These are phyloP conservation scores for Eristalinus sepulchralis DNA, from an alignment of 2,888 invertebrate species.

Conservation along the genomic window DNA sequence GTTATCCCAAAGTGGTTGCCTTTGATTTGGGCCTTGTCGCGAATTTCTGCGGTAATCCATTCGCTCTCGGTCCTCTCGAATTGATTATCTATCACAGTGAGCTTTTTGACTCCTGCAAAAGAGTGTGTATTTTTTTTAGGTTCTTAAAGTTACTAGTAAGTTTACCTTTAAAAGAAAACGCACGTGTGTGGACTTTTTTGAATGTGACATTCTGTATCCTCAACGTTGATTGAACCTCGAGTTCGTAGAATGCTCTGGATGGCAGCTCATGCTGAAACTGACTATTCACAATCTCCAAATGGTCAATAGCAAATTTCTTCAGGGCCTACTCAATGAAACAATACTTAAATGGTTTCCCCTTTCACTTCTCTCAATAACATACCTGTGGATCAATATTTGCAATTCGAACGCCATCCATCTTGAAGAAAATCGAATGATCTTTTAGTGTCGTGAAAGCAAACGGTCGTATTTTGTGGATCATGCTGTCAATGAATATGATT, in stretches of 20 bases:
- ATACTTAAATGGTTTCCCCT: neutral
- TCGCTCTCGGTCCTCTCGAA: conserved; percentile 78
- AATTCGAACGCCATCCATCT: conserved; percentile 84
- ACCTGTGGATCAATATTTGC: conserved; percentile 83
- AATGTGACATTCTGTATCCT: conserved; percentile 86
- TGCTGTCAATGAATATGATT: conserved; percentile 85
- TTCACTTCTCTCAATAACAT: conserved; percentile 8
- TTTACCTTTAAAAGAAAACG: conserved; percentile 83
- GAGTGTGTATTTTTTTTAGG: neutral
- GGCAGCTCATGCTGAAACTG: conserved; percentile 84
- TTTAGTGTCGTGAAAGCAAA: conserved; percentile 89
- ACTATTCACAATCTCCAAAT: conserved; percentile 85
- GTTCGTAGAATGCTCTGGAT: conserved; percentile 88
- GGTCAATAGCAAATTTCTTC: conserved; percentile 88
- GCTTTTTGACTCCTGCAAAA: conserved; percentile 42
- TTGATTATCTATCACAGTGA: conserved; percentile 76
- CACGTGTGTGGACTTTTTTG: conserved; percentile 85
- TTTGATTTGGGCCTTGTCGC: conserved; percentile 76
- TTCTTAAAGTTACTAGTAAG: neutral
- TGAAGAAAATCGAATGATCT: conserved; percentile 84
- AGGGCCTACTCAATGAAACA: conserved; percentile 83
- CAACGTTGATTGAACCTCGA: conserved; percentile 86
- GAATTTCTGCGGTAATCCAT: conserved; percentile 77
- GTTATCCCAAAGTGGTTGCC: conserved; percentile 78
- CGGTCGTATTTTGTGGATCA: conserved; percentile 84